A percentile compares a stretch with the other conserved stretches of the same genome.
Evolutionary conservation across 2,113 vertebrate species (phyloP).

Genomic region (Suricata suricatta): DNA sequence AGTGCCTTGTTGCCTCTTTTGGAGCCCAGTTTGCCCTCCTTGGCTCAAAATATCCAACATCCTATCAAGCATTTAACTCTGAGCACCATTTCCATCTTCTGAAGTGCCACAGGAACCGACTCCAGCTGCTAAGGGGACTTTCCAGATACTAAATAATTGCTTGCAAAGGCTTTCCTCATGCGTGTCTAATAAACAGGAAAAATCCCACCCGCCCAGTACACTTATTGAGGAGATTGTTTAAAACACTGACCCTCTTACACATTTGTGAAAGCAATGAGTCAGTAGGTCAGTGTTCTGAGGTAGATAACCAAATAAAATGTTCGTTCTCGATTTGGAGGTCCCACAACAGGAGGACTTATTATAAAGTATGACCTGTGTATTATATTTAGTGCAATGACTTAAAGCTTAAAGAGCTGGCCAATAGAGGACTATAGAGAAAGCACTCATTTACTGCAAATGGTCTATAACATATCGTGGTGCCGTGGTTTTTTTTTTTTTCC

Average conservation of each 20-base stretch:
- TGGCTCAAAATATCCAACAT: slow-evolving; percentile 14
- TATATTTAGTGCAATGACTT: not conserved
- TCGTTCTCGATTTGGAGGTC: not conserved
- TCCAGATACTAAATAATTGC: slow-evolving; percentile 62
- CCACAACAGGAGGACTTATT: not conserved
- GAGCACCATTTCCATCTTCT: slow-evolving; percentile 55
- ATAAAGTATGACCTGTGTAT: not conserved
- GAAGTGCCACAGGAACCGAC: slow-evolving; percentile 56
- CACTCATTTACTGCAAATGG: not conserved
- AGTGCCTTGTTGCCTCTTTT: not conserved
- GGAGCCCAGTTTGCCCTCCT: not conserved
- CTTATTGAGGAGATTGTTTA: slow-evolving; percentile 44
- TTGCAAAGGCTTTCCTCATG: slow-evolving; percentile 60
- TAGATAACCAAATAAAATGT: slow-evolving; percentile 20
- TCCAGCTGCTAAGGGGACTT: slow-evolving; percentile 72
- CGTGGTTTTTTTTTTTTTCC: slow-evolving; percentile 64
- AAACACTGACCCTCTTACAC: slow-evolving; percentile 33
- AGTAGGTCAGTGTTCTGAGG: not conserved
- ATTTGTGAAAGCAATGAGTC: not conserved
- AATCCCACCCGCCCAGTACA: slow-evolving; percentile 43
- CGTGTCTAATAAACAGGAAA: slow-evolving; percentile 73
- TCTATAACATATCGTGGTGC: not conserved
- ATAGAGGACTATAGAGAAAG: not conserved
- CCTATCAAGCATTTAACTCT: not conserved
- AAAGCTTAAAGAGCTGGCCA: not conserved